Conservation (phyloP, 2,888 invertebrate genomes). For the Thymelicus lineola region DNA sequence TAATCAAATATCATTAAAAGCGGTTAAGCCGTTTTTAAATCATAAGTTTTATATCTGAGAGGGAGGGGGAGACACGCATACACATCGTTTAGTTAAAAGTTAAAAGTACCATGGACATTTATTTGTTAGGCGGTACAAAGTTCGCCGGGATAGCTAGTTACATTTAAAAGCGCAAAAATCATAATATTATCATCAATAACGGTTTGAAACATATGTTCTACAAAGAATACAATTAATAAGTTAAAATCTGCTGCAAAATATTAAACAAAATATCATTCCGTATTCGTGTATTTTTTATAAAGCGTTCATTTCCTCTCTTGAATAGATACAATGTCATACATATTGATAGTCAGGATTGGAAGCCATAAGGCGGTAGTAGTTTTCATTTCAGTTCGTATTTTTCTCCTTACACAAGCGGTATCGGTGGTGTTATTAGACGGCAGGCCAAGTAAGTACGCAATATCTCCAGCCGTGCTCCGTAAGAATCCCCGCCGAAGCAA, state of each 20-base stretch:
- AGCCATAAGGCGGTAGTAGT: constrained; percentile 70
- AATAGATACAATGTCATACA: constrained; percentile 55
- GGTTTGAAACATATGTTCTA: too few relatives aligned
- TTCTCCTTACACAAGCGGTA: constrained; percentile 77
- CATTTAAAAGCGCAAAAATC: too few relatives aligned
- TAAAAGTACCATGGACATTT: too few relatives aligned
- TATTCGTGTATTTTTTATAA: background rate
- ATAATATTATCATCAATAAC: too few relatives aligned
- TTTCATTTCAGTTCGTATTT: constrained; percentile 79
- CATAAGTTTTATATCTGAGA: too few relatives aligned
- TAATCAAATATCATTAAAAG: too few relatives aligned
- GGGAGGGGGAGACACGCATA: too few relatives aligned
- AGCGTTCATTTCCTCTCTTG: constrained; percentile 20
- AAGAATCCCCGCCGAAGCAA: constrained; percentile 69
- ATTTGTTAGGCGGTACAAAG: too few relatives aligned
- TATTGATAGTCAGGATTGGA: constrained; percentile 70
- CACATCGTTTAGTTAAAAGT: too few relatives aligned
- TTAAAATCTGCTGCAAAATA: background rate
- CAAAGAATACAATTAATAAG: background rate
- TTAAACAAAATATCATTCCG: background rate
- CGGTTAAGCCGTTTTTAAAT: too few relatives aligned
- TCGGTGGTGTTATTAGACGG: constrained; percentile 80
- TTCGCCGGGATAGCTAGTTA: too few relatives aligned
- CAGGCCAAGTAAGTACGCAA: constrained; percentile 81
- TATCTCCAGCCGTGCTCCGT: constrained; percentile 72